Conservation (phyloP, 37 sponge, comb jelly and placozoan species). For the Haliclona indistincta region DNA sequence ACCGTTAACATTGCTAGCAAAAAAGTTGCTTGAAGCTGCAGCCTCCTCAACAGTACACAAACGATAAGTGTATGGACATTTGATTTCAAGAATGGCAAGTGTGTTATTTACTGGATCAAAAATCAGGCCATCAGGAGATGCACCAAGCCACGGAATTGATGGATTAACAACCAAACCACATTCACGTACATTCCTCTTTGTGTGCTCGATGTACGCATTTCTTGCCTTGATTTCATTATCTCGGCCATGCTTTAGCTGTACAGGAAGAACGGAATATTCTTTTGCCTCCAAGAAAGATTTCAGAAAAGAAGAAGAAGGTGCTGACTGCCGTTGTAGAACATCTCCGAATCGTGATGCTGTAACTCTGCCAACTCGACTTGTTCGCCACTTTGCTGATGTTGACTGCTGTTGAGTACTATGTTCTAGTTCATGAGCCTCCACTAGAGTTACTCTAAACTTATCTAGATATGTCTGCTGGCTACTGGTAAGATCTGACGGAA, state of each 20-base stretch:
- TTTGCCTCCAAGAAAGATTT: not conserved
- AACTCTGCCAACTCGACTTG: not conserved
- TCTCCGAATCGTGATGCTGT: constrained; percentile 11
- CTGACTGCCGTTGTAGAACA: too few relatives aligned
- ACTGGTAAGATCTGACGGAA: not conserved
- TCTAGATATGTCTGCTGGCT: not conserved
- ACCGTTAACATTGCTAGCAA: not conserved
- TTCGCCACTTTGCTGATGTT: not conserved
- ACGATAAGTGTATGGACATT: not conserved
- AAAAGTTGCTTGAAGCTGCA: not conserved
- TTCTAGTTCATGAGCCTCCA: not conserved
- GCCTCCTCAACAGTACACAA: not conserved
- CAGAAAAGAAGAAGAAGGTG: too few relatives aligned
- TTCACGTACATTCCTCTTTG: not conserved
- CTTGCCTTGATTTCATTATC: not conserved
- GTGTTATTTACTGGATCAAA: not conserved
- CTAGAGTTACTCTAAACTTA: not conserved
- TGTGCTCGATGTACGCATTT: too few relatives aligned
- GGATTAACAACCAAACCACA: not conserved
- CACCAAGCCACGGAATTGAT: not conserved
- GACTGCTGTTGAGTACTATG: constrained; percentile 6
- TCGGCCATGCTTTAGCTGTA: not conserved
- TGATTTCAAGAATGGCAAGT: too few relatives aligned
- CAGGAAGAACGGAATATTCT: not conserved
- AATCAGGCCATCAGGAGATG: not conserved